phyloP scores from a whole-genome alignment of 2,113 vertebrate species.

The Cyanistes caeruleus region DNA sequence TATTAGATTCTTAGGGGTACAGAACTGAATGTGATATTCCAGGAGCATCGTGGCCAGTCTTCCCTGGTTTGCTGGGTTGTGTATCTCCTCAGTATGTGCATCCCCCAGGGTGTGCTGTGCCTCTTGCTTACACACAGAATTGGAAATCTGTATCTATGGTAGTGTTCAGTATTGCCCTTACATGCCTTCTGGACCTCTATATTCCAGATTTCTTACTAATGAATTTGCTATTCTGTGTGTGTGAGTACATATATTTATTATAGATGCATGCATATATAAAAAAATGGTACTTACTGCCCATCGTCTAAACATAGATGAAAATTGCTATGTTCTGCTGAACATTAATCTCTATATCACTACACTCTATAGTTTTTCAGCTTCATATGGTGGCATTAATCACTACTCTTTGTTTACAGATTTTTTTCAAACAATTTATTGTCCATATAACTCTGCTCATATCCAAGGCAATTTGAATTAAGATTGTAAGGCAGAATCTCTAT shows the following conservation, averaged over 20 bases:
- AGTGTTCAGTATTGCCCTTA: not conserved
- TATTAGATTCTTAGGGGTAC: not conserved
- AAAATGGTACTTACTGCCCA: not conserved
- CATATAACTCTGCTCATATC: not conserved
- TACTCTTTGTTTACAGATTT: not conserved
- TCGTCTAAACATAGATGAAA: not conserved
- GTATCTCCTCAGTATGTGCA: not conserved
- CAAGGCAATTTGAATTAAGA: conserved; percentile 3
- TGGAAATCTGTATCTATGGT: not conserved
- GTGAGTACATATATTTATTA: not conserved
- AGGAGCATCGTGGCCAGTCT: not conserved
- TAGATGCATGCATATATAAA: not conserved
- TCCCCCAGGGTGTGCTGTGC: not conserved
- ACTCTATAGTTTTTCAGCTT: not conserved
- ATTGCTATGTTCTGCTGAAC: not conserved
- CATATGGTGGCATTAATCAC: not conserved
- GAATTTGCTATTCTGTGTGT: not conserved
- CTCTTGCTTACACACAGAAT: not conserved
- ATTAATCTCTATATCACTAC: not conserved
- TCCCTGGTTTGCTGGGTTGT: not conserved
- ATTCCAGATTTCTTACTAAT: not conserved
- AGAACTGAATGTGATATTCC: not conserved
- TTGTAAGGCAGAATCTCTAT: not conserved
- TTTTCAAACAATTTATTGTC: conserved; percentile 6
- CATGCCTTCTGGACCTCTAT: not conserved